These are phyloP conservation scores for Mastacembelus armatus DNA, from an alignment of 2,797 vertebrate genomes.

Conservation along the genomic window DNA sequence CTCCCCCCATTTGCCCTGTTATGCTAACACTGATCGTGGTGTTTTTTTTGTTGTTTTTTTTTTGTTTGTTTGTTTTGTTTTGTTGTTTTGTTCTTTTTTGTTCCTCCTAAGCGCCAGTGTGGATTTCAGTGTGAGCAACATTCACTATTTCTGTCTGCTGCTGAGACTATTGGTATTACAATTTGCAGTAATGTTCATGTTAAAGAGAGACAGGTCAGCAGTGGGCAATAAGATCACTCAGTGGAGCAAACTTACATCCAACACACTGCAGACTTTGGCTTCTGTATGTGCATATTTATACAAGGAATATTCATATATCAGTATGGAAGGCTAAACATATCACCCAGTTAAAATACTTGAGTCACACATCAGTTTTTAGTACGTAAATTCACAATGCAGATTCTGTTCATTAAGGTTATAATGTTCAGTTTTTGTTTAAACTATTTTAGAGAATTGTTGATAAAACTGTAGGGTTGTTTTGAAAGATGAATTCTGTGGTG, in stretches of 20 bases:
- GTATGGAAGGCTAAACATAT: background rate
- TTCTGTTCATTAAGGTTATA: background rate
- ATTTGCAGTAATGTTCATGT: slow-evolving; percentile 61
- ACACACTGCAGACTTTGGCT: background rate
- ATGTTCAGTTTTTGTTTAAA: too few relatives aligned
- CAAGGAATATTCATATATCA: background rate
- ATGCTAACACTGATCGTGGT: too few relatives aligned
- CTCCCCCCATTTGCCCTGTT: slow-evolving; percentile 51
- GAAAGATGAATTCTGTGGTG: too few relatives aligned
- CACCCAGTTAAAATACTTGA: background rate
- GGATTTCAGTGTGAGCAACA: slow-evolving; percentile 54
- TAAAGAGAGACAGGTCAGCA: slow-evolving; percentile 44
- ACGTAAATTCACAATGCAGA: too few relatives aligned
- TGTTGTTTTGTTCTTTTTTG: too few relatives aligned
- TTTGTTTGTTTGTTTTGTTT: too few relatives aligned
- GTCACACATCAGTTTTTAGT: too few relatives aligned
- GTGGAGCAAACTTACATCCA: slow-evolving; percentile 2
- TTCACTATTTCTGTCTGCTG: slow-evolving; percentile 64
- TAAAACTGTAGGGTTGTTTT: too few relatives aligned
- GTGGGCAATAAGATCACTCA: background rate
- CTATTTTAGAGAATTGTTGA: too few relatives aligned
- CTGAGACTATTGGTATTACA: slow-evolving; percentile 42
- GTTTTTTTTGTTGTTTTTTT: too few relatives aligned
- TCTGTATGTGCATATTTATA: background rate
- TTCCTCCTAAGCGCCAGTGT: slow-evolving; percentile 51